Base-by-base conservation (phyloP, 2,797 vertebrate species). In the Lindbergichthys nudifrons region DNA sequence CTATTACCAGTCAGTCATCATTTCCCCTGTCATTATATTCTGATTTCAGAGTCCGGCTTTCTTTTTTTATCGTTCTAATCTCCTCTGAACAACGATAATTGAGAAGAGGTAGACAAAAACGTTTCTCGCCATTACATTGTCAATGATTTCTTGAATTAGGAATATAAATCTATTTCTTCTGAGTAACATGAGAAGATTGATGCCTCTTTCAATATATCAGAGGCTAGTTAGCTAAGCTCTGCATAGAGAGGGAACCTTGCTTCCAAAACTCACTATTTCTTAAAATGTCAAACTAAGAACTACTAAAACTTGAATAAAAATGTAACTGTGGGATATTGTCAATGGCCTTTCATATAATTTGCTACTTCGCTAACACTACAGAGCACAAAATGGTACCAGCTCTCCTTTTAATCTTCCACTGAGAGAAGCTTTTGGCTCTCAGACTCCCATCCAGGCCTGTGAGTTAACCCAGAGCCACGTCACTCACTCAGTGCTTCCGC, bases 401-500 rank as follows among this genome's bases (percentile, higher is more conserved):
- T 65, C 51, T 57, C 52, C 4, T 70, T 70, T 78, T 74, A 60
- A 80, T 82, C 54, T 53, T 56, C 64, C 43, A 45, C 69, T 52
- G 14, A 67, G 63, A 59, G 60, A 79, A 66, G 61, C 51, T 60
- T 73, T 64, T 11, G 60, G 70, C 69, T 70, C 79, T 84, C 69
- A 47, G 58, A 76, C 75, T 71, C 45, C 42, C 43, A 63, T 65
- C 79, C 72, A 54, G 39, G 36, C 68, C 68, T 77, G 63, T 64
- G 48, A 66, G 65, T 80, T 79, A 77, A 80, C 60, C 64, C 80
- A 39, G 46, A 80, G 73, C 70, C 80, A 78, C 48, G 59, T 83
- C 75, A 75, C 67, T 75, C 72, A 75, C 54, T 80, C 43, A 46
- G 47, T 26, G 74, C 71, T 88, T 88, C 87, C 67, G 47, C 77